Evolutionary conservation across 2,888 invertebrate species (phyloP).

Genomic region (Lampropteryx suffumata): DNA sequence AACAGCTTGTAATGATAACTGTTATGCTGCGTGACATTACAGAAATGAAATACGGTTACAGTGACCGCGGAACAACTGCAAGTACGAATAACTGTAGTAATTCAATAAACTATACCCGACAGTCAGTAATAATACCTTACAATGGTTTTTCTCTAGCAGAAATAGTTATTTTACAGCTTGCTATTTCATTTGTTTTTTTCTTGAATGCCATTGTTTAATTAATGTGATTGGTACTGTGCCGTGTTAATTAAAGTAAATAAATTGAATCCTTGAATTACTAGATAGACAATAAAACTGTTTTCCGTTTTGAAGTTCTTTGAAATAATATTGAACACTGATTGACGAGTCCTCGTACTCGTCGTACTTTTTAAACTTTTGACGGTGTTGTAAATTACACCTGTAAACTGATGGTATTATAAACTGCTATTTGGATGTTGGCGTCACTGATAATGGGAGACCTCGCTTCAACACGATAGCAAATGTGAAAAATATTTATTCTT

Average conservation of each 20-base stretch:
- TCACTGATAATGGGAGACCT: slow-evolving; percentile 39
- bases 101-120: no score
- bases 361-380: slow-evolving; percentile 3
- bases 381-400: neutral
- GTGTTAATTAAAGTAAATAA: no score
- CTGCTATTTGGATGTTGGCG: slow-evolving; percentile 36
- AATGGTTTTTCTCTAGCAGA: no score
- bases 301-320: no score
- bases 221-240: no score
- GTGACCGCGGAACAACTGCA: neutral
- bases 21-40: neutral
- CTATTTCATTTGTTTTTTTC: no score
- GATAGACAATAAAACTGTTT: no score
- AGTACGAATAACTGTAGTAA: neutral
- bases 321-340: no score
- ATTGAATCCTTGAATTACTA: neutral
- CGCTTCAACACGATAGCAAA: slow-evolving; percentile 27
- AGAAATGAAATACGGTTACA: slow-evolving; percentile 2
- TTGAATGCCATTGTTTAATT: no score
- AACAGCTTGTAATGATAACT: neutral
- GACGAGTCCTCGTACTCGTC: no score
- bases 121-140: no score
- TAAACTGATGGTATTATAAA: slow-evolving; percentile 34
- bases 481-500: slow-evolving; percentile 31
- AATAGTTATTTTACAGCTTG: no score